phyloP scores from a whole-genome alignment of 2,113 vertebrate species.

The Siphamia tubifer region DNA sequence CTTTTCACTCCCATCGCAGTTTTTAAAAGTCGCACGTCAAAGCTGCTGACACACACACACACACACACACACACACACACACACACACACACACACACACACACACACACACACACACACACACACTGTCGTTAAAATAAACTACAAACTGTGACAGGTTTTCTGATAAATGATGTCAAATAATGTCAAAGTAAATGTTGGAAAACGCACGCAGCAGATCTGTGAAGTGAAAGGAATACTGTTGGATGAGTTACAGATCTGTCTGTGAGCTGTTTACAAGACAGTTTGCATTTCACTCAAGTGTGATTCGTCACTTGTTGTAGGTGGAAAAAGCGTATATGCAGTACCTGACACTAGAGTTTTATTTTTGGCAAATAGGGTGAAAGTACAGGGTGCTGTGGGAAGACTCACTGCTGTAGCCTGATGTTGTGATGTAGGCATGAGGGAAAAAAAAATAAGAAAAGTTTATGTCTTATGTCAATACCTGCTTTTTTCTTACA shows the following conservation, averaged over 20 bases:
- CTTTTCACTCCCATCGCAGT: conserved; percentile 17
- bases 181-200: background rate
- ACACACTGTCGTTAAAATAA: background rate
- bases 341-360: conserved; percentile 37
- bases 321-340: conserved; percentile 36
- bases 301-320: conserved; percentile 43
- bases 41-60: no score
- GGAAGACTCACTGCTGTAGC: conserved; percentile 17
- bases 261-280: background rate
- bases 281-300: conserved; percentile 1
- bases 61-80: no score
- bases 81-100: no score
- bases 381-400: conserved; percentile 14
- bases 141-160: conserved; percentile 16
- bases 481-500: background rate
- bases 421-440: conserved; percentile 19
- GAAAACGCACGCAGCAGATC: background rate
- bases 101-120: no score
- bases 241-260: background rate
- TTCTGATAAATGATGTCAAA: background rate
- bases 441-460: background rate
- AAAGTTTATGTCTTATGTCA: background rate
- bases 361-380: conserved; percentile 44
- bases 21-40: background rate
- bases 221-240: background rate